Evolutionary conservation across 2,113 vertebrate genomes (phyloP).

Genomic region (Pseudopodoces humilis): DNA sequence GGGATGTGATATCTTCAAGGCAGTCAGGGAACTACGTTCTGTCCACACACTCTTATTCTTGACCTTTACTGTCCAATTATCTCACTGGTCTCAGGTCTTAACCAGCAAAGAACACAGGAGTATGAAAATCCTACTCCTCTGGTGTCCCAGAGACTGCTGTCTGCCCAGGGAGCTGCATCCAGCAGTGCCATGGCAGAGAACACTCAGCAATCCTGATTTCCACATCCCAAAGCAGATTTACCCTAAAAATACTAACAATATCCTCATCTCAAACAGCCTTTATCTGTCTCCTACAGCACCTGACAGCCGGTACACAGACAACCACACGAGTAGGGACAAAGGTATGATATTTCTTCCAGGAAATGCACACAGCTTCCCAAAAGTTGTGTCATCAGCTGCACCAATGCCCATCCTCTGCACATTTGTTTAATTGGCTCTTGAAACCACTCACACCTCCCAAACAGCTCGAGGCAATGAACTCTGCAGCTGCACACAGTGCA

Average conservation of each 20-base stretch:
- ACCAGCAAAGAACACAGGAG: background rate
- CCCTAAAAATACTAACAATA: background rate
- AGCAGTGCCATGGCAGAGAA: background rate
- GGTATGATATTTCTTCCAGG: background rate
- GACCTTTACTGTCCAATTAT: background rate
- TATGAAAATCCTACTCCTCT: background rate
- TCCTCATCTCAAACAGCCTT: background rate
- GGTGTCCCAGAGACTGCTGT: accelerated
- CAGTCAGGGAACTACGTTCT: background rate
- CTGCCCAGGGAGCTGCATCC: background rate
- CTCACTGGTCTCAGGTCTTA: background rate
- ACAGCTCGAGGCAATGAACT: background rate
- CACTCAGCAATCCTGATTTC: background rate
- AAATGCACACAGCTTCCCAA: background rate
- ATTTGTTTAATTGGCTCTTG: background rate
- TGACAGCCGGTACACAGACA: background rate
- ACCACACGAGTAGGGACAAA: background rate
- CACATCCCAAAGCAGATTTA: background rate
- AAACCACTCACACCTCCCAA: background rate
- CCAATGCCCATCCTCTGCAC: background rate
- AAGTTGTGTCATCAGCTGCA: background rate
- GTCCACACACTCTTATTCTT: background rate
- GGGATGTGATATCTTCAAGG: background rate
- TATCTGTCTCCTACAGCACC: background rate
- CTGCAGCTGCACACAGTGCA: accelerated